These are phyloP conservation scores for Mimachlamys varia DNA, from an alignment of 2,888 invertebrate genomes.

Conservation along the genomic window DNA sequence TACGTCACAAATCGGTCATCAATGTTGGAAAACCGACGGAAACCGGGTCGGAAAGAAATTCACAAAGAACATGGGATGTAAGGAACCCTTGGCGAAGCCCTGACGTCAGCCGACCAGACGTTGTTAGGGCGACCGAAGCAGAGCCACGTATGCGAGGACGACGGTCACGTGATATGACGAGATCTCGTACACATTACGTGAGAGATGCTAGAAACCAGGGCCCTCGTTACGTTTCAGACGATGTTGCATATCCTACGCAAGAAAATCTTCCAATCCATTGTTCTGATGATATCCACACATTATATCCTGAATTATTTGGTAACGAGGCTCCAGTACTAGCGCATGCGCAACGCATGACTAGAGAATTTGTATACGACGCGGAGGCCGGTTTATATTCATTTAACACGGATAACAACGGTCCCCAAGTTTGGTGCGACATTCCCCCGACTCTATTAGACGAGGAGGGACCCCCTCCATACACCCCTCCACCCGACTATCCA, in stretches of 20 bases:
- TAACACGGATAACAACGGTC: constrained; percentile 45
- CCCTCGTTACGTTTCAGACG: background rate
- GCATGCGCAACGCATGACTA: constrained; percentile 16
- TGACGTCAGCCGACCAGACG: background rate
- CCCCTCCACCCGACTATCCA: constrained; percentile 40
- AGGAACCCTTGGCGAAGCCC: constrained; percentile 1
- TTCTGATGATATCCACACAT: background rate
- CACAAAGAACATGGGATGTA: background rate
- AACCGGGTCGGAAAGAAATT: background rate
- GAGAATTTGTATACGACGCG: constrained; percentile 28
- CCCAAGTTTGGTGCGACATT: constrained; percentile 49
- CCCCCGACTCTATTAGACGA: constrained; percentile 50
- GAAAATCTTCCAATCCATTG: background rate
- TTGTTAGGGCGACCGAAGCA: background rate
- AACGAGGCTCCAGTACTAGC: background rate
- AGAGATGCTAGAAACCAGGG: background rate
- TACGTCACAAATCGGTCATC: background rate
- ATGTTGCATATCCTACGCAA: background rate
- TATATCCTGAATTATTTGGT: constrained; percentile 18
- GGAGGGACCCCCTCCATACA: constrained; percentile 57
- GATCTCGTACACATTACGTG: constrained; percentile 22
- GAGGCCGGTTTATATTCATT: constrained; percentile 50
- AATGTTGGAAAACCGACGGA: background rate
- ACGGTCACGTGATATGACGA: background rate
- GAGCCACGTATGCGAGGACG: background rate